These are phyloP conservation scores for Eidolon helvum DNA, from an alignment of 2,113 vertebrate species.

Conservation along the genomic window DNA sequence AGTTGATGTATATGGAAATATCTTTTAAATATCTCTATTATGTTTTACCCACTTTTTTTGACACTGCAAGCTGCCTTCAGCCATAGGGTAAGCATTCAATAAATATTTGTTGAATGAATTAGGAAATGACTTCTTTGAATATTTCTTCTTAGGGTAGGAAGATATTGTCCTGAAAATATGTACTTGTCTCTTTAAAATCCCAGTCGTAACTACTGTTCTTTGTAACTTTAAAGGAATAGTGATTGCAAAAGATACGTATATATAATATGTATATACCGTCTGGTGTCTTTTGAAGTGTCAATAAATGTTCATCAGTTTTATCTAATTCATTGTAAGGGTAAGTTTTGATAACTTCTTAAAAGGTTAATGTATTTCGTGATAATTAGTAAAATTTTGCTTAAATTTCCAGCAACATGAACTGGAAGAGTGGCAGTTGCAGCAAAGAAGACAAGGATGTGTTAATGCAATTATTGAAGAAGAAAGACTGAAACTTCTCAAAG, in stretches of 20 bases:
- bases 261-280: neutral
- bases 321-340: neutral
- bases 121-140: neutral
- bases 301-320: neutral
- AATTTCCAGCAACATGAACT: conserved; percentile 87
- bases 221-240: neutral
- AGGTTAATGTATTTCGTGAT: neutral
- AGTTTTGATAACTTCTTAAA: neutral
- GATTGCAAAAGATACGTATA: neutral
- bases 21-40: neutral
- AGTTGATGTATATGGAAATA: neutral
- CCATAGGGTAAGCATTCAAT: neutral
- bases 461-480: conserved; percentile 93
- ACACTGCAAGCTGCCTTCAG: neutral
- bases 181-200: neutral
- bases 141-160: conserved; percentile 2
- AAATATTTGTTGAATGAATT: conserved; percentile 2
- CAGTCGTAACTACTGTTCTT: neutral
- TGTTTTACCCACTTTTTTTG: neutral
- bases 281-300: neutral
- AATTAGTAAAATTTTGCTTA: neutral
- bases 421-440: conserved; percentile 85
- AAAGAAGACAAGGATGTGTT: conserved; percentile 83
- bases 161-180: neutral
- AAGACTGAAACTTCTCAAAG: conserved; percentile 90